Conservation (phyloP, 2,888 invertebrate species). For the Carabus problematicus region DNA sequence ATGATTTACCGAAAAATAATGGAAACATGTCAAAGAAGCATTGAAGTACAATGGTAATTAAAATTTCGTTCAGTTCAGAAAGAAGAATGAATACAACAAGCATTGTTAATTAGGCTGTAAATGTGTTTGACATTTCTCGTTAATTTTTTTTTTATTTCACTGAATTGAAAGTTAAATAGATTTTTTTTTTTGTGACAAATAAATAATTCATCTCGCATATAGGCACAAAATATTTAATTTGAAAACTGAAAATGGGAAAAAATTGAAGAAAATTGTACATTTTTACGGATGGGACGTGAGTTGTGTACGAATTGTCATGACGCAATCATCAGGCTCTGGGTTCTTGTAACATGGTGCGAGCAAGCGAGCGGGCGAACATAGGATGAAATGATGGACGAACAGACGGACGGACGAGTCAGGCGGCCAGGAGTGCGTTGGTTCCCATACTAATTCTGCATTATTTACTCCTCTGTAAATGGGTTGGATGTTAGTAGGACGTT, state of each 20-base stretch:
- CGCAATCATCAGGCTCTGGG: background rate
- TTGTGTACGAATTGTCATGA: constrained; percentile 5
- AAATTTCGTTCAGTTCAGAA: too few species aligned
- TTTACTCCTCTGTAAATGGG: constrained; percentile 8
- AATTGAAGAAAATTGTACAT: constrained; percentile 6
- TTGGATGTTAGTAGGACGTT: background rate
- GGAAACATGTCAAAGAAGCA: too few species aligned
- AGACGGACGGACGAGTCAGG: too few species aligned
- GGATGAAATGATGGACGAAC: background rate
- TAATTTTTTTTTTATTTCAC: constrained; percentile 10
- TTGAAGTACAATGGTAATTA: too few species aligned
- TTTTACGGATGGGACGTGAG: constrained; percentile 16
- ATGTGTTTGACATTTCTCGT: constrained; percentile 23
- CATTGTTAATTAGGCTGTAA: constrained; percentile 22
- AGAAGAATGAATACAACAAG: background rate
- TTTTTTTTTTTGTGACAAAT: background rate
- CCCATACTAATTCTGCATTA: constrained; percentile 18
- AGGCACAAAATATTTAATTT: background rate
- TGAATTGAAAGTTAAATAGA: background rate
- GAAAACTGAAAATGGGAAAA: background rate
- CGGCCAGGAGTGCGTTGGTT: constrained; percentile 11
- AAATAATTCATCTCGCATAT: background rate
- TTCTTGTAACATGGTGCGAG: too few species aligned
- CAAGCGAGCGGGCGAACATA: background rate
- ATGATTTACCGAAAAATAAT: too few species aligned